Conservation (phyloP, 2,888 invertebrate genomes). For the Hypsopygia costalis region DNA sequence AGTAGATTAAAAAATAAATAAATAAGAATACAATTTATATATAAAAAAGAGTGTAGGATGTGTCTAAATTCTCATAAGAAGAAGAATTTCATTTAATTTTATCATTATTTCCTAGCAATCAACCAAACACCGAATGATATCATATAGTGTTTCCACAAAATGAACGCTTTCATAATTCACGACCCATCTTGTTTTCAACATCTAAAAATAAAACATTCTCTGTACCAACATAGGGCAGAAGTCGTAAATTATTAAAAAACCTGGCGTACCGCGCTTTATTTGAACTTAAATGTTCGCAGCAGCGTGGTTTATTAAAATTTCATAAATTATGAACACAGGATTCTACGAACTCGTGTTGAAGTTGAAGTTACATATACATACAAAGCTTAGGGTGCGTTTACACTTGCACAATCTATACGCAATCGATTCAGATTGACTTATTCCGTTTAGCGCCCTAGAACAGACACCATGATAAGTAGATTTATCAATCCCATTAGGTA, state of each 20-base stretch:
- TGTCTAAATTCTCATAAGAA: no score
- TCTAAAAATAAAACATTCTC: slow-evolving; percentile 5
- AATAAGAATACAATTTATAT: no score
- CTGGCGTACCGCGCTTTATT: slow-evolving; percentile 21
- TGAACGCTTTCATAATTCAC: not conserved
- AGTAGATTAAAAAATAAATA: no score
- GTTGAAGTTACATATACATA: not conserved
- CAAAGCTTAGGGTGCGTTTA: slow-evolving; percentile 1
- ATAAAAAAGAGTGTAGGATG: no score
- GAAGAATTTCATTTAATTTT: no score
- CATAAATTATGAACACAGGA: slow-evolving; percentile 25
- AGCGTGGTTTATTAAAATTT: slow-evolving; percentile 27
- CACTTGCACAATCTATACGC: no score
- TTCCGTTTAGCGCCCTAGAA: no score
- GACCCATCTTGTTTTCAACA: not conserved
- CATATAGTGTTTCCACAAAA: not conserved
- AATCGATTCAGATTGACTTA: no score
- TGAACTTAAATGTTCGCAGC: slow-evolving; percentile 20
- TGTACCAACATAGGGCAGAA: slow-evolving; percentile 3
- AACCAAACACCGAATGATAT: no score
- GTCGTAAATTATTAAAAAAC: slow-evolving; percentile 28
- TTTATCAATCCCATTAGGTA: no score
- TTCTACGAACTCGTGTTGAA: slow-evolving; percentile 9
- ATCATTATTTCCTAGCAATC: no score
- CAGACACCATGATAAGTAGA: no score